Percentiles rank a stretch among this genome's conserved stretches.
Evolutionary conservation across 1,140 invertebrate genomes (phyloP).

Genomic region (Colletes gigas): DNA sequence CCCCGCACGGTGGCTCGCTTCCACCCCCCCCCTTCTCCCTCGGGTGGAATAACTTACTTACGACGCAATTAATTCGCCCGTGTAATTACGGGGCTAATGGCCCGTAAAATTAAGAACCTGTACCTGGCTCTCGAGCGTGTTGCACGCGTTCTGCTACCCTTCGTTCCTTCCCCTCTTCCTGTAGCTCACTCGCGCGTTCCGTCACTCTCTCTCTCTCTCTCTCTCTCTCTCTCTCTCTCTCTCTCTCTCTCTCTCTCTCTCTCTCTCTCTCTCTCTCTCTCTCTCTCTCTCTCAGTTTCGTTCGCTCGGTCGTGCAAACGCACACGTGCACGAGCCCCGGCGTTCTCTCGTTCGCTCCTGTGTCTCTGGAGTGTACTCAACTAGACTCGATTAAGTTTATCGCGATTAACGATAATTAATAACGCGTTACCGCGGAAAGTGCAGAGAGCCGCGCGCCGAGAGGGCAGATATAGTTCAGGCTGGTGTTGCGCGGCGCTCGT

Average conservation of each 20-base stretch:
- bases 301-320: conserved; percentile 2
- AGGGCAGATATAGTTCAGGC: not conserved
- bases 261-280: conserved; percentile 10
- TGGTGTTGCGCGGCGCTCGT: conserved; percentile 8
- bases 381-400: conserved; percentile 61
- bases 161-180: conserved; percentile 28
- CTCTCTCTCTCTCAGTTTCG: not conserved
- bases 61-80: conserved; percentile 73
- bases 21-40: conserved; percentile 37
- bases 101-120: conserved; percentile 75
- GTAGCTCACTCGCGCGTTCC: conserved; percentile 1
- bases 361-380: conserved; percentile 46
- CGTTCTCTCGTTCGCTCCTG: not conserved
- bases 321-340: not conserved
- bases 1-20: conserved; percentile 36
- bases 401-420: conserved; percentile 67
- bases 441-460: not conserved
- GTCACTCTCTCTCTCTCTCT: conserved; percentile 6
- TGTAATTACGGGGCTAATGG: conserved; percentile 76
- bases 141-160: conserved; percentile 59
- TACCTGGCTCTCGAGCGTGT: conserved; percentile 61
- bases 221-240: conserved; percentile 3
- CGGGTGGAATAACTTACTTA: conserved; percentile 73
- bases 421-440: conserved; percentile 56
- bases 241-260: conserved; percentile 5